phyloP scores from a whole-genome alignment of 1,140 invertebrate species.

The Drosophila chauvacae region DNA sequence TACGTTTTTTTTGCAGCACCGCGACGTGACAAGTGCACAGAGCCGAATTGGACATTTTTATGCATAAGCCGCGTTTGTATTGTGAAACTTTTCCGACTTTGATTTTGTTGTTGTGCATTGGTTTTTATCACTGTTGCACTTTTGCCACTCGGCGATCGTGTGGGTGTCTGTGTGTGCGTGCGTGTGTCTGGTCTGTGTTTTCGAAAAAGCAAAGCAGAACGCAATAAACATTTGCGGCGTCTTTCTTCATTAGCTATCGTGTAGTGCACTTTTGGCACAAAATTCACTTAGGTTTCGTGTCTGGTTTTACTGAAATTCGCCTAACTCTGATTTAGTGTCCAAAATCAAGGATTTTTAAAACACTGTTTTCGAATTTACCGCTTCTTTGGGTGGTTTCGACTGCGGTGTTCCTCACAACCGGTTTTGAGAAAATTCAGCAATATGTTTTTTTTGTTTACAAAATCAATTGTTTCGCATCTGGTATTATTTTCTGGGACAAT shows the following conservation, averaged over 20 bases:
- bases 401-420: background rate
- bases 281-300: background rate
- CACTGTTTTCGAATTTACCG: conserved; percentile 11
- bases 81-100: conserved; percentile 40
- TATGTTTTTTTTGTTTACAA: background rate
- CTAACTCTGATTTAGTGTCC: background rate
- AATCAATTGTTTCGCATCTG: background rate
- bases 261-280: conserved; percentile 4
- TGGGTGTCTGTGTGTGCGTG: conserved; percentile 1
- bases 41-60: conserved; percentile 33
- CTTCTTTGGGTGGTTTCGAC: background rate
- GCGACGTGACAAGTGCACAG: conserved; percentile 40
- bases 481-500: background rate
- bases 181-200: conserved; percentile 8
- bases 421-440: background rate
- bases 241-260: background rate
- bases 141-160: conserved; percentile 28
- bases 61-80: conserved; percentile 34
- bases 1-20: conserved; percentile 3
- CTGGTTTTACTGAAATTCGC: too few relatives aligned
- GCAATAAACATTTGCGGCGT: conserved; percentile 10
- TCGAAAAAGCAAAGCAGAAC: conserved; percentile 16
- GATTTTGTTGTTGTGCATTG: conserved; percentile 28
- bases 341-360: background rate
- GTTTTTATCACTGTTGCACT: conserved; percentile 48